Percentiles rank a stretch among this genome's conserved stretches.
These are phyloP conservation scores for Aleiodes sp. DNA, from an alignment of 1,140 invertebrate genomes.

Conservation along the genomic window DNA sequence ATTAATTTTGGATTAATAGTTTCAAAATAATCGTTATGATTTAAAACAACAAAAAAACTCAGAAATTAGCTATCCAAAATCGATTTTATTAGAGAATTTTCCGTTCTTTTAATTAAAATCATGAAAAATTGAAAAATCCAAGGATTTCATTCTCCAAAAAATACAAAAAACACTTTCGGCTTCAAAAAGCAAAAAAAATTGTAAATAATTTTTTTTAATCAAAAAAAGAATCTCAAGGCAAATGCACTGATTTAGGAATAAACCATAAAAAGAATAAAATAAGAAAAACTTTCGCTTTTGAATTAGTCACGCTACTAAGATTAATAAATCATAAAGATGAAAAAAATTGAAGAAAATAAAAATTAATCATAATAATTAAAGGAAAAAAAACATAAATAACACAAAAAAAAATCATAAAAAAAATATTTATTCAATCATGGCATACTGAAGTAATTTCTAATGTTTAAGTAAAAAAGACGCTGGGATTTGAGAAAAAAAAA, in stretches of 20 bases:
- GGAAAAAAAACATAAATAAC: not conserved
- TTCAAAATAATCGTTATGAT: constrained; percentile 7
- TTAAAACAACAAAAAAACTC: not conserved
- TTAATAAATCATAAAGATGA: constrained; percentile 19
- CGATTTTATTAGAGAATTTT: too few species aligned
- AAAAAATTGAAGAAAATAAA: not conserved
- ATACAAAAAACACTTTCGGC: too few species aligned
- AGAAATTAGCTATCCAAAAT: too few species aligned
- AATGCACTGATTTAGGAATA: not conserved
- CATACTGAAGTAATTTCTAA: constrained; percentile 46
- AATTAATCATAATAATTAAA: constrained; percentile 7
- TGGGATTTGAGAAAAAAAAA: constrained; percentile 42
- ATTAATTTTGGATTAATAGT: not conserved
- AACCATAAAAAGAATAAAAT: constrained; percentile 6
- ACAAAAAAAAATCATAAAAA: constrained; percentile 15
- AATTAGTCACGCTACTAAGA: constrained; percentile 26
- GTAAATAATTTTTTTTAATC: too few species aligned
- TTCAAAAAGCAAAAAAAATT: too few species aligned
- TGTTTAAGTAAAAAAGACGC: constrained; percentile 43
- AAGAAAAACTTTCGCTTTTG: constrained; percentile 26
- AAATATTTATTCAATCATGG: constrained; percentile 51
- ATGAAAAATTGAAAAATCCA: too few species aligned
- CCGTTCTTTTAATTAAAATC: too few species aligned
- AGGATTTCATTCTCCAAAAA: too few species aligned
- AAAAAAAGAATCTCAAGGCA: not conserved